Percentiles rank a stretch among this genome's conserved stretches.
Conservation (phyloP, 1,140 invertebrate species). For the Whitmania pigra region DNA sequence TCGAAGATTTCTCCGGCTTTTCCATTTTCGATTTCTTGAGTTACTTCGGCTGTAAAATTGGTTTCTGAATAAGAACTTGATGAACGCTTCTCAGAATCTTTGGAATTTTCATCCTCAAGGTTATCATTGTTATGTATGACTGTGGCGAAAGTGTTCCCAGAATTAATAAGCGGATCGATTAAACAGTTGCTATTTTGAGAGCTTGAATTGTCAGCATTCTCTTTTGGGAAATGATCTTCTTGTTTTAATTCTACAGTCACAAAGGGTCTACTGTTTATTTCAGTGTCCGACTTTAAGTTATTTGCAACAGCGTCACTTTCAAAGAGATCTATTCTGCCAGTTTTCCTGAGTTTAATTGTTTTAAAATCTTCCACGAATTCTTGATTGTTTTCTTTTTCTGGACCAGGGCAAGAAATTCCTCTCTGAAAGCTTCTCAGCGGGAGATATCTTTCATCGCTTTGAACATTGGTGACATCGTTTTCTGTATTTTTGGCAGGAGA, state of each 20-base stretch:
- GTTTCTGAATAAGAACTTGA: no score
- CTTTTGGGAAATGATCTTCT: not conserved
- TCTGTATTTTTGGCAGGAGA: not conserved
- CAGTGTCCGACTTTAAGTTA: no score
- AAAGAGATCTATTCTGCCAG: not conserved
- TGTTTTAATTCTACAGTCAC: no score
- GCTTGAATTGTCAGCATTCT: not conserved
- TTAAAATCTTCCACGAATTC: constrained; percentile 6
- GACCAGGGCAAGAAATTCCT: constrained; percentile 2
- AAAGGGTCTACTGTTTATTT: no score
- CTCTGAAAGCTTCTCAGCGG: constrained; percentile 3
- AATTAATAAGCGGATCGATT: not conserved
- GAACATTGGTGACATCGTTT: not conserved
- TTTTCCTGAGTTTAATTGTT: constrained; percentile 9
- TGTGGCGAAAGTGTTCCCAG: not conserved
- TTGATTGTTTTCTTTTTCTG: constrained; percentile 11
- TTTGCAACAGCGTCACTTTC: not conserved
- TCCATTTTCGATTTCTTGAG: not conserved
- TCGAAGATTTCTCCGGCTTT: not conserved
- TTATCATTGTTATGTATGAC: not conserved
- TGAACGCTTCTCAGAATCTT: not conserved
- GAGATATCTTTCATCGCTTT: not conserved
- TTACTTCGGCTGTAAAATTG: not conserved
- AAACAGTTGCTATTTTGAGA: not conserved
- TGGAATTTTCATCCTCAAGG: not conserved